Conservation (phyloP, 2,797 vertebrate genomes). For the Chaetodon trifasciatus region DNA sequence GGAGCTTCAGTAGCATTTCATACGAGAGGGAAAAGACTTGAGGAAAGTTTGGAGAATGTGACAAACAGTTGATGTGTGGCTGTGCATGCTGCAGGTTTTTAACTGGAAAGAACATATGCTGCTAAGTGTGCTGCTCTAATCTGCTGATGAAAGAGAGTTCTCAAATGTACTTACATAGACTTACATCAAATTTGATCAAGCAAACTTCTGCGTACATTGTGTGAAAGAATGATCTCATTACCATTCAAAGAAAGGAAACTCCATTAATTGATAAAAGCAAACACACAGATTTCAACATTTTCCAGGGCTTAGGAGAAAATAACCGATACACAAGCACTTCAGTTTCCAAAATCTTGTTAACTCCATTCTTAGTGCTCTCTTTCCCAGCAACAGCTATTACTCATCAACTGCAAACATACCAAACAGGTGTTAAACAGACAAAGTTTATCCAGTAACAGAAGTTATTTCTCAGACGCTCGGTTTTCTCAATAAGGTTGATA, state of each 20-base stretch:
- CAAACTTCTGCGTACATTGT: background rate
- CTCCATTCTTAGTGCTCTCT: background rate
- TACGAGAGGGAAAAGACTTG: background rate
- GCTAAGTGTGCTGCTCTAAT: background rate
- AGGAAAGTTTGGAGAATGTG: background rate
- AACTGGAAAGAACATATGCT: background rate
- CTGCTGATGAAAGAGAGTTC: background rate
- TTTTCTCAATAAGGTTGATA: background rate
- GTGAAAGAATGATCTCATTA: background rate
- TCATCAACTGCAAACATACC: slow-evolving; percentile 2
- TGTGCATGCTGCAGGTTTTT: background rate
- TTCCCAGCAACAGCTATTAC: slow-evolving; percentile 1
- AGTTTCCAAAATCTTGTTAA: background rate
- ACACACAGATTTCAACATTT: background rate
- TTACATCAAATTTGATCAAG: background rate
- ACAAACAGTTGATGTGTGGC: background rate
- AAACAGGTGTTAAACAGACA: background rate
- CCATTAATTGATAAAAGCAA: slow-evolving; percentile 1
- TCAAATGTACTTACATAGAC: background rate
- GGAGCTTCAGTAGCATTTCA: slow-evolving; percentile 6
- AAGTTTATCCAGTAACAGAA: background rate
- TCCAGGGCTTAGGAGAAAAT: background rate
- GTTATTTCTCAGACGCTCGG: background rate
- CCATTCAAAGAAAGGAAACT: slow-evolving; percentile 1
- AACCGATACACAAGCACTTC: background rate